These are phyloP conservation scores for Lycaon pictus DNA, from an alignment of 2,113 vertebrate genomes.

Conservation along the genomic window DNA sequence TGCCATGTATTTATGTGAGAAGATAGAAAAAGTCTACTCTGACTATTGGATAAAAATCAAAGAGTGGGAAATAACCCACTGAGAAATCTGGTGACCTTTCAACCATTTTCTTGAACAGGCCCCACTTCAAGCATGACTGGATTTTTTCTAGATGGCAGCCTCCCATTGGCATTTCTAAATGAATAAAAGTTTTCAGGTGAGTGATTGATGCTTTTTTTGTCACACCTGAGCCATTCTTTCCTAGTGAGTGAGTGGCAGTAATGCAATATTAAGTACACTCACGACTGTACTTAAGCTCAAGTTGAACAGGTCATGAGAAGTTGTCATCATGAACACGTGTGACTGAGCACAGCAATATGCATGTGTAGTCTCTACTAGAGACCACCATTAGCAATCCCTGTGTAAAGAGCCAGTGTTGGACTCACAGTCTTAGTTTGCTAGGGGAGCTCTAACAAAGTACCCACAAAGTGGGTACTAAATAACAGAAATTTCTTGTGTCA, in stretches of 20 bases:
- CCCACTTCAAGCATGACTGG: background rate
- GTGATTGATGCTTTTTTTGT: conserved; percentile 10
- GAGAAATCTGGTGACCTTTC: background rate
- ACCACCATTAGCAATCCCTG: background rate
- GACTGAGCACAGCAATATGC: background rate
- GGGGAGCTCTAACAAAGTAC: background rate
- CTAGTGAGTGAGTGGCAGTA: background rate
- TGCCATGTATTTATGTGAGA: background rate
- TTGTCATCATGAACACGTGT: background rate
- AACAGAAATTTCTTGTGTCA: background rate
- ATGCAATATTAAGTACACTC: background rate
- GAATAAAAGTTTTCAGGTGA: background rate
- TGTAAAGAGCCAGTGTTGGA: background rate
- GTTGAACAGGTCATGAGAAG: background rate
- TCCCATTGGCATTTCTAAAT: background rate
- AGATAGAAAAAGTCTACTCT: background rate
- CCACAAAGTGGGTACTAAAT: background rate
- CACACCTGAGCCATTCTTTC: background rate
- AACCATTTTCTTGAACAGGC: background rate
- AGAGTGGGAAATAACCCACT: background rate
- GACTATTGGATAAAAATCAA: background rate
- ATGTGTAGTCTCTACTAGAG: background rate
- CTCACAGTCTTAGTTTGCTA: background rate
- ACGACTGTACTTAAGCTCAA: background rate
- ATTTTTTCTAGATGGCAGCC: background rate